These are phyloP conservation scores for Chlorospingus flavigularis DNA, from an alignment of 2,797 vertebrate species.

Conservation along the genomic window DNA sequence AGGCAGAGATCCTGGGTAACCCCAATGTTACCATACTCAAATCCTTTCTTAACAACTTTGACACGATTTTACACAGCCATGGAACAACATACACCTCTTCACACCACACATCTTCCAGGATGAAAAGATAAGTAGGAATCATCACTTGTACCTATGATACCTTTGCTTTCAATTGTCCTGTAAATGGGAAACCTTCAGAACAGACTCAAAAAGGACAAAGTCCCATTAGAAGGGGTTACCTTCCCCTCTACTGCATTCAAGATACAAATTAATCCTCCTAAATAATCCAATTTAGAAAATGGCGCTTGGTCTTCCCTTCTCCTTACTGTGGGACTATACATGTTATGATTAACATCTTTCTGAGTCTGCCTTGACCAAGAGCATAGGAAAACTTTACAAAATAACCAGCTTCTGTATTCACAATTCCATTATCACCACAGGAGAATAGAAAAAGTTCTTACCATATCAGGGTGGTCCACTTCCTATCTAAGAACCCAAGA, in stretches of 20 bases:
- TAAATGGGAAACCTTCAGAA: background rate
- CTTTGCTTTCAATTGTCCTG: background rate
- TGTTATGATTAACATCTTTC: rapidly evolving
- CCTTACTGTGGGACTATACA: background rate
- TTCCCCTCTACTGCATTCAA: background rate
- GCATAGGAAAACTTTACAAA: background rate
- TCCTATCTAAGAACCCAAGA: background rate
- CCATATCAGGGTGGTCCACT: rapidly evolving
- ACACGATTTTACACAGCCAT: background rate
- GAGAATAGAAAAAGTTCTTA: background rate
- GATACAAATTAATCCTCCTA: background rate
- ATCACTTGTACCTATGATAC: background rate
- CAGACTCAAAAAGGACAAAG: background rate
- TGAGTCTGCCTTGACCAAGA: background rate
- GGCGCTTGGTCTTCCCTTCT: background rate
- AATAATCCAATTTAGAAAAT: background rate
- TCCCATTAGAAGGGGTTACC: background rate
- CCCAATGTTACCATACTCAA: rapidly evolving
- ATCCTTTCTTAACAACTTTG: background rate
- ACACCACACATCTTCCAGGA: background rate
- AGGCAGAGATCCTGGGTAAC: background rate
- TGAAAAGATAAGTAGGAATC: background rate
- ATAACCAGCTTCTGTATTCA: background rate
- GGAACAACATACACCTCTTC: background rate
- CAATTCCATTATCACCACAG: background rate